Evolutionary conservation across 2,888 invertebrate genomes (phyloP).

Genomic region (Nezara viridula): DNA sequence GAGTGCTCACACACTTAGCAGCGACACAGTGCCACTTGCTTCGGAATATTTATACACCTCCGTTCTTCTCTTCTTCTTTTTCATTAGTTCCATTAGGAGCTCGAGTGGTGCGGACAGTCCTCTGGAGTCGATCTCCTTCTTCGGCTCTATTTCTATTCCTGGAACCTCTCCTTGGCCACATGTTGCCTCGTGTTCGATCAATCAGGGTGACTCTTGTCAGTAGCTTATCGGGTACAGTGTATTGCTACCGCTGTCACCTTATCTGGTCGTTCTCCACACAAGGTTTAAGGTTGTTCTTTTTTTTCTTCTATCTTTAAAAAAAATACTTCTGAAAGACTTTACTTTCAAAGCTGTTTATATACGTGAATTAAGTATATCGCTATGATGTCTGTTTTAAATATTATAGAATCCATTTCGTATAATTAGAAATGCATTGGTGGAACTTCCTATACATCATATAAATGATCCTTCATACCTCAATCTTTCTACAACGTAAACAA

Average conservation of each 20-base stretch:
- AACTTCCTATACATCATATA: no score
- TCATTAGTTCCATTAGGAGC: conserved; percentile 48
- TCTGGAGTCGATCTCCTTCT: conserved; percentile 19
- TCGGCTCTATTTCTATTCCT: conserved; percentile 39
- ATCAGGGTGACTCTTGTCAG: conserved; percentile 31
- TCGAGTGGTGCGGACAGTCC: conserved; percentile 45
- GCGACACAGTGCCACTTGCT: conserved; percentile 36
- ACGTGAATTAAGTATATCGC: background rate
- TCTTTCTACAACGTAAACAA: no score
- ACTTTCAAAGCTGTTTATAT: background rate
- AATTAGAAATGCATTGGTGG: background rate
- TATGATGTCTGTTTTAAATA: no score
- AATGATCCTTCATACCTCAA: no score
- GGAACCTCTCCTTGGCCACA: background rate
- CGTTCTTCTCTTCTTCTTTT: conserved; percentile 5
- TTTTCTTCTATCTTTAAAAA: background rate
- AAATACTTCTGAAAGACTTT: background rate
- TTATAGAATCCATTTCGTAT: background rate
- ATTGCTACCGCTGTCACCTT: background rate
- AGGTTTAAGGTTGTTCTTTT: background rate
- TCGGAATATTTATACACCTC: conserved; percentile 49
- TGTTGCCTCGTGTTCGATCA: conserved; percentile 18
- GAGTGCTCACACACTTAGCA: conserved; percentile 42
- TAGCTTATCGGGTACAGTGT: conserved; percentile 8
- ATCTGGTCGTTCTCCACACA: conserved; percentile 26